A percentile compares a stretch with the other conserved stretches of the same genome.
Conservation (phyloP, 2,888 invertebrate species). For the Himalopsyche anomala region DNA sequence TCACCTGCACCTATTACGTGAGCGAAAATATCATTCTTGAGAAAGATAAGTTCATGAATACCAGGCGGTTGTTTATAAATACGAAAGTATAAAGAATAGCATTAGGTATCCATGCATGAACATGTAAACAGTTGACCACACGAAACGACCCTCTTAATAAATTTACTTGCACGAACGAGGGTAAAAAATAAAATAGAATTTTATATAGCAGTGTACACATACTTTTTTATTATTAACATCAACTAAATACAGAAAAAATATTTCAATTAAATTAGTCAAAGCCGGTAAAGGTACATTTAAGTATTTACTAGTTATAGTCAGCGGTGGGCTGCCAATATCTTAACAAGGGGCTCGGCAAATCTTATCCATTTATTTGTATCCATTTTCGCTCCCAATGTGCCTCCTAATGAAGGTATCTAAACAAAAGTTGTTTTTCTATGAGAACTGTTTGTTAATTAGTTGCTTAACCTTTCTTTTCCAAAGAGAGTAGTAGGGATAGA, state of each 20-base stretch:
- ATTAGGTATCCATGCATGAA: conserved; percentile 24
- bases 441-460: no score
- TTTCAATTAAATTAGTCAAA: no score
- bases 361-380: no score
- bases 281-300: no score
- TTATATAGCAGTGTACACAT: neutral
- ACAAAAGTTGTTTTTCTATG: no score
- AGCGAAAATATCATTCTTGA: conserved; percentile 48
- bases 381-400: no score
- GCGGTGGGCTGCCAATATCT: no score
- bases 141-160: conserved; percentile 38
- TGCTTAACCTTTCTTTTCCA: no score
- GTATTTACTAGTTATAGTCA: no score
- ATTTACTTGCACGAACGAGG: conserved; percentile 1
- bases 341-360: no score
- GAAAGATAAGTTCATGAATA: neutral
- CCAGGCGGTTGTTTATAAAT: neutral
- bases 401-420: no score
- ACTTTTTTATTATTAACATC: neutral
- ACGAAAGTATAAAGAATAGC: neutral
- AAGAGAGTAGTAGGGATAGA: no score
- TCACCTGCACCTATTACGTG: conserved; percentile 61
- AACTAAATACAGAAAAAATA: neutral
- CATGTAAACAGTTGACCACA: conserved; percentile 39
- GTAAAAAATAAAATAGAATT: neutral